Percentiles rank a stretch among this genome's conserved stretches.
Conservation (phyloP, 1,140 invertebrate genomes). For the Atta cephalotes region DNA sequence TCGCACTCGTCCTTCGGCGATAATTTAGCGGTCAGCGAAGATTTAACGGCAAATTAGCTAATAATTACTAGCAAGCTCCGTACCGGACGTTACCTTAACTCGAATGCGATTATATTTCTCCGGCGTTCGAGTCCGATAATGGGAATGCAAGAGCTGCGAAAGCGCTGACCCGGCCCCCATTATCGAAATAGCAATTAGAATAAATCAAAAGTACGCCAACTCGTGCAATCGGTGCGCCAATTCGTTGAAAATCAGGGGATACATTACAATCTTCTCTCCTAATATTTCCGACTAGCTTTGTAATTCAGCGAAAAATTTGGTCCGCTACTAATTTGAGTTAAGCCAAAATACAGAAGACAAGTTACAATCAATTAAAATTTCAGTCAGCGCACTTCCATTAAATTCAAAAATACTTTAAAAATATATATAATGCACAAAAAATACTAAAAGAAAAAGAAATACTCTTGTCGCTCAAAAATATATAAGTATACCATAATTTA, state of each 20-base stretch:
- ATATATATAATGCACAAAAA: neutral
- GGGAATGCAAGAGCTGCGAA: constrained; percentile 84
- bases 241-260: constrained; percentile 77
- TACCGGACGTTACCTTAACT: constrained; percentile 82
- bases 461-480: neutral
- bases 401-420: neutral
- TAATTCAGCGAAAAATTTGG: constrained; percentile 52
- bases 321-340: constrained; percentile 35
- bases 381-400: neutral
- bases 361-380: constrained; percentile 30
- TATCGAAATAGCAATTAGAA: constrained; percentile 86
- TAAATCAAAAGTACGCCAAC: constrained; percentile 84
- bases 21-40: constrained; percentile 83
- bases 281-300: constrained; percentile 57
- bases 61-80: constrained; percentile 80
- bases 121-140: constrained; percentile 83
- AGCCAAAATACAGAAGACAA: constrained; percentile 20
- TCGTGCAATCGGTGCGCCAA: constrained; percentile 77
- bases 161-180: constrained; percentile 74
- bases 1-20: constrained; percentile 66
- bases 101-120: constrained; percentile 84
- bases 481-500: neutral
- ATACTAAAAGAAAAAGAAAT: neutral
- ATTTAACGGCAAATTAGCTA: constrained; percentile 85
- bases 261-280: constrained; percentile 60